A percentile compares a stretch with the other conserved stretches of the same genome.
Conservation (phyloP, 1,140 invertebrate species). For the Bombus picipes region DNA sequence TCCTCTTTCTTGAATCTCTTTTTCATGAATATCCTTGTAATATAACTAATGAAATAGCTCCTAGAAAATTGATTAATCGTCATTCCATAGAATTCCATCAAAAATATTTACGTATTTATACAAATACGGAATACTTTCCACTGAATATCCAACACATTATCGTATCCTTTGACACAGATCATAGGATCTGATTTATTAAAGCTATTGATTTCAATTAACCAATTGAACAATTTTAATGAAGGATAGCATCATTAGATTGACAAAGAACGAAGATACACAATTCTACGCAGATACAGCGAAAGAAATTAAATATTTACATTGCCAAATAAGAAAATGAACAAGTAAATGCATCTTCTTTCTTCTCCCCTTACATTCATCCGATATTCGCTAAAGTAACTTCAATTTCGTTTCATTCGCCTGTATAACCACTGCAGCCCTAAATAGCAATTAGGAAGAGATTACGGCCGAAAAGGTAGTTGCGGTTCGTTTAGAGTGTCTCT, state of each 20-base stretch:
- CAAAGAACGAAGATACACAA: too few relatives aligned
- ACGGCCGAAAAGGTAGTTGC: slow-evolving; percentile 12
- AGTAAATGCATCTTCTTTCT: background rate
- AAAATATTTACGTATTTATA: too few relatives aligned
- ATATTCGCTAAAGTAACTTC: background rate
- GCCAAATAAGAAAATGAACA: background rate
- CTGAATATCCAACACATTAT: too few relatives aligned
- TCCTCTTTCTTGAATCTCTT: background rate
- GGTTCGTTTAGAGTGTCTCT: slow-evolving; percentile 26
- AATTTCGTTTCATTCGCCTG: slow-evolving; percentile 1
- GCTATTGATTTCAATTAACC: background rate
- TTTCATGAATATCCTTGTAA: background rate
- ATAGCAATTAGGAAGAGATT: slow-evolving; percentile 2
- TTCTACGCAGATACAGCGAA: too few relatives aligned
- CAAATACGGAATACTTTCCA: background rate
- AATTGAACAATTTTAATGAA: too few relatives aligned
- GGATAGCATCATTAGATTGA: too few relatives aligned
- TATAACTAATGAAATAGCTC: background rate
- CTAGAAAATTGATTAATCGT: background rate
- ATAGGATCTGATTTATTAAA: background rate
- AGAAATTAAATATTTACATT: background rate
- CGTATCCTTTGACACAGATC: too few relatives aligned
- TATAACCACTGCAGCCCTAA: background rate
- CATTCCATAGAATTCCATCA: too few relatives aligned
- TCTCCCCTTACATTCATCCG: background rate